These are phyloP conservation scores for Perca flavescens DNA, from an alignment of 2,113 vertebrate genomes.

Conservation along the genomic window DNA sequence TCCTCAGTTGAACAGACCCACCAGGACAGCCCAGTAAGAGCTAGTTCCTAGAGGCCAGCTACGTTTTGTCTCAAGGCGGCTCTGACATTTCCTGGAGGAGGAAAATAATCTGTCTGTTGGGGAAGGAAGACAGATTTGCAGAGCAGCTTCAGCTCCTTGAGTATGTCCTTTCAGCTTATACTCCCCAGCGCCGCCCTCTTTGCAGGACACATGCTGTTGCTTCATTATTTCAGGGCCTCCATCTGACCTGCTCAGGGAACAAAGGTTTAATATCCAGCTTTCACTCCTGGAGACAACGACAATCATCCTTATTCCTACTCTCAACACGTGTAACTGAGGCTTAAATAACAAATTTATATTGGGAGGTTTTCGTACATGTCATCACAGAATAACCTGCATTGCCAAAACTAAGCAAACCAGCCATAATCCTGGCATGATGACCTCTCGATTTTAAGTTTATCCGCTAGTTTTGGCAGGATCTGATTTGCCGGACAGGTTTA, in stretches of 20 bases:
- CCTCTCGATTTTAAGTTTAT: not conserved
- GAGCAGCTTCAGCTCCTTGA: slow-evolving; percentile 43
- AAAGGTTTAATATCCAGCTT: slow-evolving; percentile 41
- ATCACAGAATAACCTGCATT: not conserved
- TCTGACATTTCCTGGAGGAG: slow-evolving; percentile 68
- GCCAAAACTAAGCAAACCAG: not conserved
- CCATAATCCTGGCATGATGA: not conserved
- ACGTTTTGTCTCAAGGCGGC: slow-evolving; percentile 37
- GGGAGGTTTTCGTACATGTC: not conserved
- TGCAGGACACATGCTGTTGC: slow-evolving; percentile 30
- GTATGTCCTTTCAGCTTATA: slow-evolving; percentile 48
- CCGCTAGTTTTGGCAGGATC: not conserved
- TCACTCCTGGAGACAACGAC: not conserved
- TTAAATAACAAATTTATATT: not conserved
- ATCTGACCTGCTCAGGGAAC: slow-evolving; percentile 47
- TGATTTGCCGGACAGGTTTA: not conserved
- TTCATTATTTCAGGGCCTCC: slow-evolving; percentile 37
- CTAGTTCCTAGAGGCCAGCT: slow-evolving; percentile 46
- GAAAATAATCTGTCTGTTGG: slow-evolving; percentile 65
- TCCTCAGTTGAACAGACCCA: slow-evolving; percentile 8
- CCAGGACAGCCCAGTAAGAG: not conserved
- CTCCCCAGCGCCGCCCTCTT: slow-evolving; percentile 24
- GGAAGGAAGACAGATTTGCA: slow-evolving; percentile 57
- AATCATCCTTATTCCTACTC: not conserved
- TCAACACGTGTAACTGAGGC: not conserved